Evolutionary conservation across 1,140 invertebrate species (phyloP).

Genomic region (Ostrea denselamellosa): DNA sequence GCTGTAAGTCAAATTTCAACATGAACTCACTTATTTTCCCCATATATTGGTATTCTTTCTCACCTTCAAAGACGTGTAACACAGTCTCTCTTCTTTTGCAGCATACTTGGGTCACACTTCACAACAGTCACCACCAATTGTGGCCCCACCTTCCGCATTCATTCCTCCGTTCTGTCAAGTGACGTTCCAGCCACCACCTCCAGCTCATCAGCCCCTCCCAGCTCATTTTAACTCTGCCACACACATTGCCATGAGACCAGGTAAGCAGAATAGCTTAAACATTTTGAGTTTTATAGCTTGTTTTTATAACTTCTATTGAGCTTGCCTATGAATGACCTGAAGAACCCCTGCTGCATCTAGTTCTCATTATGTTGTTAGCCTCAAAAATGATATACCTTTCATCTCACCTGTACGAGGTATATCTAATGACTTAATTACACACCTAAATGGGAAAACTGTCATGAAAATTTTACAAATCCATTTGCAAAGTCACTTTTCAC

Average conservation of each 20-base stretch:
- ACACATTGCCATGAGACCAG: slow-evolving; percentile 75
- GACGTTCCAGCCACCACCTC: slow-evolving; percentile 64
- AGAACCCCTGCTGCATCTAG: too few relatives aligned
- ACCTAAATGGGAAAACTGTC: slow-evolving; percentile 11
- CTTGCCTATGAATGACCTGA: not conserved
- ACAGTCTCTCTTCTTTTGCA: slow-evolving; percentile 46
- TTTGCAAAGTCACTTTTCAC: slow-evolving; percentile 21
- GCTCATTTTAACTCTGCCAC: slow-evolving; percentile 73
- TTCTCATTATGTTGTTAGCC: not conserved
- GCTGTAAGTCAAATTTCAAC: not conserved
- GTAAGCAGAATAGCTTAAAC: slow-evolving; percentile 56
- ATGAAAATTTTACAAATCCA: slow-evolving; percentile 11
- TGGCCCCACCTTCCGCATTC: slow-evolving; percentile 57
- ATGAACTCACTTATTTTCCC: not conserved
- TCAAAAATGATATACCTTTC: not conserved
- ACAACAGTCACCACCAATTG: slow-evolving; percentile 43
- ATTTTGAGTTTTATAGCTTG: not conserved
- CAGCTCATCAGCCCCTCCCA: slow-evolving; percentile 72
- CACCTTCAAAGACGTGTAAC: not conserved
- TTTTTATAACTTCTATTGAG: not conserved
- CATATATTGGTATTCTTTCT: not conserved
- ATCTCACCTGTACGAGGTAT: slow-evolving; percentile 7
- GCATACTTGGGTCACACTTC: slow-evolving; percentile 43
- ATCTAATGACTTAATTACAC: slow-evolving; percentile 24
- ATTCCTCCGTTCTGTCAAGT: slow-evolving; percentile 68